phyloP scores from a whole-genome alignment of 1,140 invertebrate genomes.

The Hetaerina americana region DNA sequence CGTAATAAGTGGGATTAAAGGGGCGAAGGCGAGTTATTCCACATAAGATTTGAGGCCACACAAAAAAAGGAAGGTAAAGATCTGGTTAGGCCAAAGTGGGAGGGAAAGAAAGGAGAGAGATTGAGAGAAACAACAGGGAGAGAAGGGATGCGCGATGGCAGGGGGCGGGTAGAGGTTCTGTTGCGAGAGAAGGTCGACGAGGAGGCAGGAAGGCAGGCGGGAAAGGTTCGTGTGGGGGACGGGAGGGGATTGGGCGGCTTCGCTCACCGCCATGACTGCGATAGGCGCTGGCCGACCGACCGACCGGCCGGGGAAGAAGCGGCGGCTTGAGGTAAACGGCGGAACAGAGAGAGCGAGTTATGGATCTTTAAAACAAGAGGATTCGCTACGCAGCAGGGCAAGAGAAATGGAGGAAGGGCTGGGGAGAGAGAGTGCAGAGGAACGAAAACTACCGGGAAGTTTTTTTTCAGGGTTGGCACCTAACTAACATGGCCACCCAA shows the following conservation, averaged over 20 bases:
- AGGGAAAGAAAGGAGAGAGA: too few relatives aligned
- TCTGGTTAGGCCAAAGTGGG: neutral
- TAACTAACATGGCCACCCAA: neutral
- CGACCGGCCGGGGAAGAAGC: neutral
- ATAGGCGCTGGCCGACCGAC: neutral
- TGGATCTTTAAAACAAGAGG: neutral
- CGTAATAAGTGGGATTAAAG: neutral
- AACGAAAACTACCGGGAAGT: neutral
- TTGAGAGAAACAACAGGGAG: too few relatives aligned
- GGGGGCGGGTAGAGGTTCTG: too few relatives aligned
- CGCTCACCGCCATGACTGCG: neutral
- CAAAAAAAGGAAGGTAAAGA: neutral
- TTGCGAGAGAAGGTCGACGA: neutral
- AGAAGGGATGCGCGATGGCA: neutral
- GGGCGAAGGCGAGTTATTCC: neutral
- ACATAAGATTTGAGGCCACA: neutral
- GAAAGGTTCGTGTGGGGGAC: neutral
- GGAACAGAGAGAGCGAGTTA: neutral
- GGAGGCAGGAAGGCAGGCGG: neutral
- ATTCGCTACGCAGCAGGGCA: neutral
- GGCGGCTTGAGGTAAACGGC: too few relatives aligned
- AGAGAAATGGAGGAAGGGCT: neutral
- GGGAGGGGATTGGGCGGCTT: neutral
- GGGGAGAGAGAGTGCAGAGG: neutral
- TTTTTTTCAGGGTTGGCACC: neutral